phyloP scores from a whole-genome alignment of 2,113 vertebrate genomes.

The Thryonomys swinderianus region DNA sequence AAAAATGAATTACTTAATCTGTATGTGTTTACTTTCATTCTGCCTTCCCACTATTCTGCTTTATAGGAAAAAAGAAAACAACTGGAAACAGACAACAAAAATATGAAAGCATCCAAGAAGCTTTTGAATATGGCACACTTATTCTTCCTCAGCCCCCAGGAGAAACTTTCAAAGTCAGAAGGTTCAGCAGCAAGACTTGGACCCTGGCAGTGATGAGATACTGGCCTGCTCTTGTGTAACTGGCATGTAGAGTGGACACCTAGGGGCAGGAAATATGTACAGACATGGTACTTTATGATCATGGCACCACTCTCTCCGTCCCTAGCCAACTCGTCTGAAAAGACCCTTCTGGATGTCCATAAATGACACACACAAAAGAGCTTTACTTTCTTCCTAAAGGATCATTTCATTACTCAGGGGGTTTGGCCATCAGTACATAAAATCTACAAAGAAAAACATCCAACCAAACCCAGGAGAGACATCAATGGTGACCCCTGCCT shows the following conservation, averaged over 20 bases:
- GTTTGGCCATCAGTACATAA: constrained; percentile 35
- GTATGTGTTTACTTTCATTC: constrained; percentile 15
- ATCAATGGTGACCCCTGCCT: constrained; percentile 48
- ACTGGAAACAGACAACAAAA: constrained; percentile 7
- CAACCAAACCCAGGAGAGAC: background rate
- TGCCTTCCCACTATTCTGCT: background rate
- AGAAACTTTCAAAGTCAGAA: background rate
- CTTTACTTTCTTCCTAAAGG: constrained; percentile 38
- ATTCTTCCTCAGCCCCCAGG: background rate
- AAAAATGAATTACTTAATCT: background rate
- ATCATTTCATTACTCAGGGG: constrained; percentile 46
- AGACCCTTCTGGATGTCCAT: constrained; percentile 35
- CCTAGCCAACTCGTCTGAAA: constrained; percentile 37
- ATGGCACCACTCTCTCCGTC: background rate
- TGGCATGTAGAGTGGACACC: background rate
- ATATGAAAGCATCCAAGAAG: background rate
- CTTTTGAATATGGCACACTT: background rate
- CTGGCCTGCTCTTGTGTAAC: background rate
- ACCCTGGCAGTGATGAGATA: background rate
- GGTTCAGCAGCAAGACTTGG: background rate
- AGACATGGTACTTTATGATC: constrained; percentile 40
- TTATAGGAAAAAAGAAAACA: background rate
- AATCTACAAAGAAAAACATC: constrained; percentile 59
- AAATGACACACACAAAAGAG: constrained; percentile 45
- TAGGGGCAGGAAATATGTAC: constrained; percentile 7